Base-by-base conservation (phyloP, 2,888 invertebrate genomes). In the Temnothorax rugatulus region DNA sequence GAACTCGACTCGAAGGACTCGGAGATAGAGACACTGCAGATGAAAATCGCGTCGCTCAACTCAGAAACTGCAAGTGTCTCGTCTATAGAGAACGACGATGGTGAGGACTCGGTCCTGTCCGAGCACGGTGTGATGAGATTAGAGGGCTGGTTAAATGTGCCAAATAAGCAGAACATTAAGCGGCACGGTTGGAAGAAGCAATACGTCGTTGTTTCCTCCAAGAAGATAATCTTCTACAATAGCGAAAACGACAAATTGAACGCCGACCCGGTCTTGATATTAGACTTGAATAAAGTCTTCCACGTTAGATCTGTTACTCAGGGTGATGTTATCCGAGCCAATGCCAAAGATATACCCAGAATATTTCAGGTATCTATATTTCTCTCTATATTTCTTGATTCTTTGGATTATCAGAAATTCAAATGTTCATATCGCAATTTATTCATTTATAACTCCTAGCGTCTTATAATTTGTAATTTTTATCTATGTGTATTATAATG, bases 221-320 rank as follows among this genome's bases (percentile, higher is more conserved):
- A 98, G 95, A 99, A 99, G 95, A 99, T 99, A 89, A 98, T 99
- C 89, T 99, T 99, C 96, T 99, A 99, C 95, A 98, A 99, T 95
- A 97, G 97, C 15, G 99, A 99, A 95, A 97, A 96, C 93, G 99
- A 99, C 95, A 99, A 99, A 95, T 97, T 98, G 95, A 99, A 99
- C 94, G 97, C 98, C 9, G 98, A 99, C 96, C 99, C 99, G 38
- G 97, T 98, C 88, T 97, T 99, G 95, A 98, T 99, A 93, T 96
- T 99, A 93, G 99, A 99, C 96, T 97, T 99, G 95, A 99, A 99
- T 96, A 99, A 99, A 96, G 98, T 99, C 94, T 99, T 99, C 96
- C 99, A 99, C 96, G 99, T 99, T 91, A 97, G 99, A 90, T 98
- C 99, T 86, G 99, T 99, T 91, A 99, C 99, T 87, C 99, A 99